Evolutionary conservation across 2,888 invertebrate genomes (phyloP).

Genomic region (Patella ulyssiponensis): DNA sequence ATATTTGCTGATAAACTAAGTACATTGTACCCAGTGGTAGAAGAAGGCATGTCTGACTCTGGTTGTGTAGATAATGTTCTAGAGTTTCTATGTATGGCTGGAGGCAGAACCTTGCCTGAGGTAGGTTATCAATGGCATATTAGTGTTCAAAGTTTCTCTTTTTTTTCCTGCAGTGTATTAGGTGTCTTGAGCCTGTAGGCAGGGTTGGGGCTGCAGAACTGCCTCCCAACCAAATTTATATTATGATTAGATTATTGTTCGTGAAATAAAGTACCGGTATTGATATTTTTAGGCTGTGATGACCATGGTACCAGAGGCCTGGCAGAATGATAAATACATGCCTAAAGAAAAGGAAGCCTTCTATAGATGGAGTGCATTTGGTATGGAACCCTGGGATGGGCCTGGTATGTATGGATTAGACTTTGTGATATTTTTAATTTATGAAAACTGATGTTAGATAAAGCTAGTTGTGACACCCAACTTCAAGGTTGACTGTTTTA

Average conservation of each 20-base stretch:
- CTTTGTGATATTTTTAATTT: background rate
- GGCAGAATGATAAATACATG: constrained; percentile 96
- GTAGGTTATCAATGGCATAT: constrained; percentile 63
- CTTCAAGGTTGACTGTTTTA: no score
- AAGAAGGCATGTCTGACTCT: constrained; percentile 97
- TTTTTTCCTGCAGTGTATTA: background rate
- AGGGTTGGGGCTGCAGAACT: no score
- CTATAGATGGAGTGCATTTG: constrained; percentile 96
- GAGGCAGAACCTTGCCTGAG: constrained; percentile 90
- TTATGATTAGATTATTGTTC: background rate
- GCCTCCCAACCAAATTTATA: no score
- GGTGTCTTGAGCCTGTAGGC: background rate
- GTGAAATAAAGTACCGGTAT: background rate
- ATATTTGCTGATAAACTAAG: constrained; percentile 87
- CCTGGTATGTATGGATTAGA: constrained; percentile 58
- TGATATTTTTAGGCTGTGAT: constrained; percentile 83
- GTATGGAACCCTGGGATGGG: constrained; percentile 99
- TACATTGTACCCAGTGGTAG: constrained; percentile 95
- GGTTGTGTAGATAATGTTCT: constrained; percentile 98
- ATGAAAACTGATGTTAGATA: background rate
- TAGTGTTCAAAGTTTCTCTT: background rate
- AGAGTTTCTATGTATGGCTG: constrained; percentile 95
- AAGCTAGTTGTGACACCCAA: background rate
- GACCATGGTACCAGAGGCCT: constrained; percentile 99
- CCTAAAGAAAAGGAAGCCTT: constrained; percentile 92